These are phyloP conservation scores for Drosophila nigricruria DNA, from an alignment of 2,888 invertebrate genomes.

Conservation along the genomic window DNA sequence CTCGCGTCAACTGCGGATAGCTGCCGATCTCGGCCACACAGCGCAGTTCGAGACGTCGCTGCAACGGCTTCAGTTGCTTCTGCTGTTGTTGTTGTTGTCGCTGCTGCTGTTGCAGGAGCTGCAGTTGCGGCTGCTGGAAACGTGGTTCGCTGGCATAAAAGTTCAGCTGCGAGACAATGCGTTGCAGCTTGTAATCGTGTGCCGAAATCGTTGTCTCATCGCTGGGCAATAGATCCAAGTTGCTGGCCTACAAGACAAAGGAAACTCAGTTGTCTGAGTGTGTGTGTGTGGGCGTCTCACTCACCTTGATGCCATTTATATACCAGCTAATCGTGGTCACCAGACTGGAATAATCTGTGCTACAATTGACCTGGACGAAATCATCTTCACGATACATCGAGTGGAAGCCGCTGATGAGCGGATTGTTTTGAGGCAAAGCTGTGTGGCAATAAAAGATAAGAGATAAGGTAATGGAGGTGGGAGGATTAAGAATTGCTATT, in stretches of 20 bases:
- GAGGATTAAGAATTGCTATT: background rate
- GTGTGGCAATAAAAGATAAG: background rate
- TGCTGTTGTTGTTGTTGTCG: conserved; percentile 43
- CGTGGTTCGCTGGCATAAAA: conserved; percentile 83
- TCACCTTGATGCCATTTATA: conserved; percentile 82
- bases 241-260: conserved; percentile 62
- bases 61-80: conserved; percentile 33
- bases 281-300: background rate
- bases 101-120: conserved; percentile 41
- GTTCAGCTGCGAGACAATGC: conserved; percentile 81
- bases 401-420: conserved; percentile 82
- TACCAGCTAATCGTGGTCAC: conserved; percentile 82
- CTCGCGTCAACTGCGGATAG: conserved; percentile 77
- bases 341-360: conserved; percentile 83
- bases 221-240: conserved; percentile 74
- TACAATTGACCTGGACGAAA: conserved; percentile 83
- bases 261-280: background rate
- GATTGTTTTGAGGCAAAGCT: conserved; percentile 84
- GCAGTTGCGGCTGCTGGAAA: conserved; percentile 64
- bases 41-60: conserved; percentile 69
- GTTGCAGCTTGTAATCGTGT: conserved; percentile 81
- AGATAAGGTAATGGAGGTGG: too few species aligned
- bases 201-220: conserved; percentile 82
- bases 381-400: conserved; percentile 82
- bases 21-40: conserved; percentile 83